Evolutionary conservation across 1,140 invertebrate species (phyloP), one percentile per base, ranked within the genome.

Genomic region (Pseudomyrmex pallidus): DNA sequence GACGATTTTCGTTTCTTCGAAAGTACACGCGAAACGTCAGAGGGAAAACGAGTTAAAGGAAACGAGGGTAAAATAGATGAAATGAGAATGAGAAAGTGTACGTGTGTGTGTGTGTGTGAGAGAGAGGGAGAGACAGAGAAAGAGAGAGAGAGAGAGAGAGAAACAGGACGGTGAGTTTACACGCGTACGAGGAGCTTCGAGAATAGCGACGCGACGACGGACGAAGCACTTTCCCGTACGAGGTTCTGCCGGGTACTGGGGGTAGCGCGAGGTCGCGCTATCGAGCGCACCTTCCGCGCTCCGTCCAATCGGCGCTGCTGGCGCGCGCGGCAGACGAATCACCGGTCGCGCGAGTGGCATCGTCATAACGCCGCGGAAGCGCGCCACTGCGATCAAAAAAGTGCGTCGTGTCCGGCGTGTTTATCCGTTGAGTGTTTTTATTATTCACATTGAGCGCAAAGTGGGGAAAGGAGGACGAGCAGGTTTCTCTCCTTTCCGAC

Each of bases 171-270:
- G 50, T 48, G 62, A 85, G 46, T 22, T 52, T 25, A 70, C 59
- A 17, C 82, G 64, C 74, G 85, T 66, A 84, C 83, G 59, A 87
- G 85, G 59, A 82, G 70, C 78, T 59, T 74, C 70, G 64, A 78
- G 73, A 88, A 54, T 84, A 83, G 63, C 74, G 87, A 84, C 84
- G 68, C 78, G 78, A 80, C 78, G 78, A 80, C 84, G 82, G 86
- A 86, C 89, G 76, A 78, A 92, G 84, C 70, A 92, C 85, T 90
- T 90, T 90, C 90, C 89, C 89, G 86, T 92, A 87, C 91, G 91
- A 94, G 90, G 90, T 87, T 91, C 91, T 92, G 91, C 93, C 93
- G 93, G 92, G 92, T 93, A 94, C 93, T 94, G 92, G 85, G 85
- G 89, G 88, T 91, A 80, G 54, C 44, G 85, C 86, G 89, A 88